Conservation (phyloP, 2,797 vertebrate genomes). For the Hyperoplus lanceolatus region DNA sequence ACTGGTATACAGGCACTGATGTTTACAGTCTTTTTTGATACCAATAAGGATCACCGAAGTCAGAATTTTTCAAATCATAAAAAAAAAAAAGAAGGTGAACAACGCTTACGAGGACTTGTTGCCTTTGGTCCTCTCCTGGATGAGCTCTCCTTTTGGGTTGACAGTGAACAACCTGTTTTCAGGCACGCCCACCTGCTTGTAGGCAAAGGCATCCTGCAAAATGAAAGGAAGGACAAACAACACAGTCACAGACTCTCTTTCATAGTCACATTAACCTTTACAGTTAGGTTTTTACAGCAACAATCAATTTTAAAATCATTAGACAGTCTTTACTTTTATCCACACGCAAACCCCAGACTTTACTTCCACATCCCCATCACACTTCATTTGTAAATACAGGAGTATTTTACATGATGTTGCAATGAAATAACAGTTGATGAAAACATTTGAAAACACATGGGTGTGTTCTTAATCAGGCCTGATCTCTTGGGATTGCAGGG, state of each 20-base stretch:
- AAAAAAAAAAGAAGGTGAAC: neutral
- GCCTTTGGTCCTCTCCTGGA: constrained; percentile 89
- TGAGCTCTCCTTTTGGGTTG: constrained; percentile 95
- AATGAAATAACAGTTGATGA: neutral
- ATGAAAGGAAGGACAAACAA: constrained; percentile 2
- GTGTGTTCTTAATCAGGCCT: neutral
- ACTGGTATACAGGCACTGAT: neutral
- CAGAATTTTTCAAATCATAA: neutral
- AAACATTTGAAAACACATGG: constrained; percentile 5
- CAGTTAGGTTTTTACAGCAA: neutral
- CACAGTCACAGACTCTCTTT: neutral
- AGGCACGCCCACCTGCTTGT: constrained; percentile 91
- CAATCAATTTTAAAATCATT: constrained; percentile 14
- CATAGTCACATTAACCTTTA: constrained; percentile 11
- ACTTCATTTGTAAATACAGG: neutral
- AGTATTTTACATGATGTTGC: neutral
- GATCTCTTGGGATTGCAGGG: neutral
- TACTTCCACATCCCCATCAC: neutral
- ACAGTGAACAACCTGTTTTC: constrained; percentile 93
- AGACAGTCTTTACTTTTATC: constrained; percentile 6
- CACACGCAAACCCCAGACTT: neutral
- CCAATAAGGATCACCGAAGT: neutral
- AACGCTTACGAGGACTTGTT: constrained; percentile 93
- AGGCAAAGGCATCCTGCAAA: constrained; percentile 91
- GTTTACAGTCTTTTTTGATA: neutral